Percentiles rank a stretch among this genome's conserved stretches.
phyloP scores from a whole-genome alignment of 1,140 invertebrate species.

The Brachionus asplanchnoidis region DNA sequence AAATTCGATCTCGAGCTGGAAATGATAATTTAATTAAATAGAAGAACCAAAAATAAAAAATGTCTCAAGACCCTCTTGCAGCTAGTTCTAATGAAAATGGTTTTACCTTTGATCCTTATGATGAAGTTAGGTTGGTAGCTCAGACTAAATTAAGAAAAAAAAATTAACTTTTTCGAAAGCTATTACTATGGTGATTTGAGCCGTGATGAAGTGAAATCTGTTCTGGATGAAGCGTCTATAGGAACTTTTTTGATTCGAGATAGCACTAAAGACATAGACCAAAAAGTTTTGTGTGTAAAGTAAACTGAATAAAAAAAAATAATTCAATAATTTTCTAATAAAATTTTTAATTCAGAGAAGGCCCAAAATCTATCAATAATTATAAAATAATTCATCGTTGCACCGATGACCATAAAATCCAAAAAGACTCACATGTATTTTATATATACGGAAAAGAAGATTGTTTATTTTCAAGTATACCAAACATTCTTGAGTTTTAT shows the following conservation, averaged over 20 bases:
- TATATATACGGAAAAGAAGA: slow-evolving; percentile 35
- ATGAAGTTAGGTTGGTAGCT: slow-evolving; percentile 15
- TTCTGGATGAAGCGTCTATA: neutral
- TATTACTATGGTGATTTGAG: slow-evolving; percentile 36
- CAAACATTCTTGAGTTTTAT: slow-evolving; percentile 28
- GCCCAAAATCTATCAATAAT: slow-evolving; percentile 39
- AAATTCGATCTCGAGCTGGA: neutral
- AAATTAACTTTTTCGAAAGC: neutral
- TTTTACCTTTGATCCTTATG: slow-evolving; percentile 5
- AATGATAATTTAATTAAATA: neutral
- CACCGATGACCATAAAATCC: neutral
- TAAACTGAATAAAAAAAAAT: neutral
- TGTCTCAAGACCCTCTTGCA: neutral
- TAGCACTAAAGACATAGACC: slow-evolving; percentile 25
- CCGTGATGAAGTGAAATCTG: slow-evolving; percentile 14
- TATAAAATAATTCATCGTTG: slow-evolving; percentile 30
- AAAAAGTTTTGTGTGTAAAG: slow-evolving; percentile 41
- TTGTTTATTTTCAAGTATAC: slow-evolving; percentile 21
- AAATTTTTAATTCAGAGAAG: neutral
- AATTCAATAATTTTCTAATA: neutral
- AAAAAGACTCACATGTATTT: neutral
- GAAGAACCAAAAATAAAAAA: neutral
- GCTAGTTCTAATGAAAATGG: neutral
- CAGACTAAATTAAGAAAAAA: neutral
- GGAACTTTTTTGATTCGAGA: slow-evolving; percentile 40